Percentiles rank a stretch among this genome's conserved stretches.
phyloP scores from a whole-genome alignment of 1,140 invertebrate species.

The Brachystomella parvula region DNA sequence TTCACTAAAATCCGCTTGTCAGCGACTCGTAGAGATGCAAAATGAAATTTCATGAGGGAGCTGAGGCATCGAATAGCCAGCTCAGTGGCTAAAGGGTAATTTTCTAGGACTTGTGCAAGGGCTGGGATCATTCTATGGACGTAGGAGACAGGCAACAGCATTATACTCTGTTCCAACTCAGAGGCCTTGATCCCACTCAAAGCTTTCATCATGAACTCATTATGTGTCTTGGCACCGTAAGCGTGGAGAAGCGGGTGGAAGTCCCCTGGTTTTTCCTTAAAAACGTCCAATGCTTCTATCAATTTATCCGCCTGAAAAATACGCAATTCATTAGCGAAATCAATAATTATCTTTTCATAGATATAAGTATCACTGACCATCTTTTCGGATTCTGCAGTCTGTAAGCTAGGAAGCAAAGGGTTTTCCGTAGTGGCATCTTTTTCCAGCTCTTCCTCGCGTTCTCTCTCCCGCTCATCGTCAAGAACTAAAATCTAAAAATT shows the following conservation, averaged over 20 bases:
- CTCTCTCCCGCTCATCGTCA: slow-evolving; percentile 81
- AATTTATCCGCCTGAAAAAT: slow-evolving; percentile 69
- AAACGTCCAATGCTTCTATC: slow-evolving; percentile 75
- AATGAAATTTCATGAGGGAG: slow-evolving; percentile 34
- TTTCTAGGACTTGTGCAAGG: slow-evolving; percentile 17
- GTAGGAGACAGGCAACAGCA: slow-evolving; percentile 41
- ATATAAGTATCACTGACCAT: slow-evolving; percentile 53
- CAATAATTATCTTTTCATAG: neutral
- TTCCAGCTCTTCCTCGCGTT: slow-evolving; percentile 62
- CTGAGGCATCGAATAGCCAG: slow-evolving; percentile 25
- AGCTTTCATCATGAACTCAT: slow-evolving; percentile 73
- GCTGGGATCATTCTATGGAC: slow-evolving; percentile 39
- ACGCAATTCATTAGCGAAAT: slow-evolving; percentile 8
- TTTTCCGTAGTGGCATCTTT: slow-evolving; percentile 62
- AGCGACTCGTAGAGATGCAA: slow-evolving; percentile 19
- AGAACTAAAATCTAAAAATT: slow-evolving; percentile 61
- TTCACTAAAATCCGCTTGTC: slow-evolving; percentile 23
- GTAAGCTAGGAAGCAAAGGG: slow-evolving; percentile 59
- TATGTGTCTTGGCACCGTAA: slow-evolving; percentile 59
- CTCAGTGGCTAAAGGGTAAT: slow-evolving; percentile 32
- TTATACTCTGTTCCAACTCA: slow-evolving; percentile 34
- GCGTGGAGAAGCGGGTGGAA: slow-evolving; percentile 64
- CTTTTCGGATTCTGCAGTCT: slow-evolving; percentile 84
- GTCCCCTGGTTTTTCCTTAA: slow-evolving; percentile 58
- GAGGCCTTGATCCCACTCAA: slow-evolving; percentile 59